Percentiles rank a stretch among this genome's conserved stretches.
Conservation (phyloP, 2,797 vertebrate species). For the Phoebastria nigripes region DNA sequence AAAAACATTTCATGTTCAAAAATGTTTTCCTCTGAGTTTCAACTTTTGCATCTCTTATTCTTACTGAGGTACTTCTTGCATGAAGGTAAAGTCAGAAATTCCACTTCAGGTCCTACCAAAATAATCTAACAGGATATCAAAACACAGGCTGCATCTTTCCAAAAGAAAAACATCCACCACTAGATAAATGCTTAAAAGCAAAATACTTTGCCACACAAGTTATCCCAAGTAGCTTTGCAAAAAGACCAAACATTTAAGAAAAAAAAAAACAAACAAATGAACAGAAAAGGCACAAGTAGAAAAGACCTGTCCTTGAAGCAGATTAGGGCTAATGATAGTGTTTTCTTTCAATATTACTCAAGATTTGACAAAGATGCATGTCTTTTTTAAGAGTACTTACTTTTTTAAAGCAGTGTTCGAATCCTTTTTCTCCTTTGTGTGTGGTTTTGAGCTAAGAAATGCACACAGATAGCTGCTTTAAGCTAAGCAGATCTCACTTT, state of each 20-base stretch:
- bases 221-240: background rate
- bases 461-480: background rate
- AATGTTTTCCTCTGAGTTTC: background rate
- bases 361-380: background rate
- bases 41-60: background rate
- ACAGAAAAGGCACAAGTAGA: background rate
- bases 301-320: background rate
- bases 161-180: background rate
- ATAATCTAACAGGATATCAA: background rate
- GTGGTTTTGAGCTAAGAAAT: background rate
- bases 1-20: background rate
- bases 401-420: background rate
- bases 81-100: background rate
- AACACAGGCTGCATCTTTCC: background rate
- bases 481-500: background rate
- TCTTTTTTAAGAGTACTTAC: background rate
- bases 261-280: background rate
- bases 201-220: background rate
- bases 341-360: background rate
- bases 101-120: background rate
- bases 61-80: background rate
- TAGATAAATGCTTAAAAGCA: background rate
- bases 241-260: background rate
- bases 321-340: background rate
- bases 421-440: background rate